Evolutionary conservation across 1,140 invertebrate genomes (phyloP), one percentile per base, ranked within the genome.

Genomic region (Drosophila murphyi): DNA sequence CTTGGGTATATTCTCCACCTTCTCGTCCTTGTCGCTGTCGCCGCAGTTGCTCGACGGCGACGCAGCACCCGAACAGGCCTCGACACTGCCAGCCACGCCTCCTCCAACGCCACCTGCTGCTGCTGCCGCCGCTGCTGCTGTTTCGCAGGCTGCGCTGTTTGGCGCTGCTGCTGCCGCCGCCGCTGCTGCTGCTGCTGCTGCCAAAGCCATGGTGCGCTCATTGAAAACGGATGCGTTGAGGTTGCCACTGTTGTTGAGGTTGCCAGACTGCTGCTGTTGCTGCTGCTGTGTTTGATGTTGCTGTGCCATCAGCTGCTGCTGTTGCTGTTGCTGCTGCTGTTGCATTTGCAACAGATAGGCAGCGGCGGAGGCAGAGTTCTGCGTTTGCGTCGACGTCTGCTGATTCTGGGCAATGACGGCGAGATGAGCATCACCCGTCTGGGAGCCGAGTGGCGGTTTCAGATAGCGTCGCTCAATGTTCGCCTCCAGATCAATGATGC

Each of bases 401-500:
- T 92, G 92, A 50, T 91, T 92, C 72, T 92, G 91, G n/a, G 92
- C 90, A 55, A 92, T 92, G 12, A 89, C 90, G 2, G 92, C 92
- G 35, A 92, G 48, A 41, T 92, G 92, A 0, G 92, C 92, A 56
- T 92, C 92, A 4, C 91, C 92, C 0, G 92, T 92, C 28, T 91
- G 91, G 0, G 95, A 94, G 54, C 97, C 97, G 20, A 99, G 93
- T 34, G 98, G 98, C 72, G 98, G 97, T 93, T 98, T 98, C 41
- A 99, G 93, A 92, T 99, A 99, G 76, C 98, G 93, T 68, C 97
- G 94, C 92, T 99, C 98, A 59, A 99, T 98, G 61, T 97, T 97
- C 3, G 96, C 95, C 93, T 99, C 98, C 4, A 99, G 93, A 4
- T 95, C 95, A 0, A 97, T 93, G 60, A 99, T 94, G 90, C 97